A percentile compares a stretch with the other conserved stretches of the same genome.
These are phyloP conservation scores for Drosophila sucinea DNA, from an alignment of 1,140 invertebrate species.

Conservation along the genomic window DNA sequence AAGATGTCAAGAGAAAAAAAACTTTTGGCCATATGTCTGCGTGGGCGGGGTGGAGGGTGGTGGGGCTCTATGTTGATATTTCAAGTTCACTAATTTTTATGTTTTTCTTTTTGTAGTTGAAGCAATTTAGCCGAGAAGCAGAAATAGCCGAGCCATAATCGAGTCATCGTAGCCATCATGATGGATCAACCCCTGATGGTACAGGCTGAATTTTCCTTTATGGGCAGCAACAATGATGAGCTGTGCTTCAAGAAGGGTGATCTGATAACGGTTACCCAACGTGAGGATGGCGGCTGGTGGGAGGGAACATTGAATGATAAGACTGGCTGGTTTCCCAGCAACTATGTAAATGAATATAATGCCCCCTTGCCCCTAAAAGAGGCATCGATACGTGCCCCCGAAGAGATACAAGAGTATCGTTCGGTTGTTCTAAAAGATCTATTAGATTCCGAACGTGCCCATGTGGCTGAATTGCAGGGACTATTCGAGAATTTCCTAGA, in stretches of 20 bases:
- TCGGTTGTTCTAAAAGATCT: conserved; percentile 96
- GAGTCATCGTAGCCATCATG: conserved; percentile 16
- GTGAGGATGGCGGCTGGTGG: conserved; percentile 98
- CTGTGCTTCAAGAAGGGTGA: conserved; percentile 98
- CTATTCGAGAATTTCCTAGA: conserved; percentile 92
- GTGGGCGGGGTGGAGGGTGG: background rate
- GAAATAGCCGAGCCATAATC: conserved; percentile 26
- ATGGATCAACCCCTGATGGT: conserved; percentile 89
- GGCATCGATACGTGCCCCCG: conserved; percentile 85
- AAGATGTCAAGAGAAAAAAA: conserved; percentile 1
- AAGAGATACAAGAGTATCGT: conserved; percentile 89
- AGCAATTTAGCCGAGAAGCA: conserved; percentile 44
- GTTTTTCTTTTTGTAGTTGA: conserved; percentile 46
- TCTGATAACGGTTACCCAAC: conserved; percentile 96
- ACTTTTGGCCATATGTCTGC: background rate
- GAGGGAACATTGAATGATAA: conserved; percentile 97
- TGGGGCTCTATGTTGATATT: conserved; percentile 48
- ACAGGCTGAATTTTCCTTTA: conserved; percentile 95
- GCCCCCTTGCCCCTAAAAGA: conserved; percentile 84
- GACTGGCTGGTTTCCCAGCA: conserved; percentile 99
- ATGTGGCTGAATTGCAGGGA: conserved; percentile 94
- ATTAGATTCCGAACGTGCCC: conserved; percentile 94
- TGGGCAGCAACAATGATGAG: conserved; percentile 98
- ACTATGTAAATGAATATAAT: conserved; percentile 97
- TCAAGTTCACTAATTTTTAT: conserved; percentile 64